Evolutionary conservation across 2,797 vertebrate genomes (phyloP), one percentile per base, ranked within the genome.

Genomic region (Oreochromis grahami): DNA sequence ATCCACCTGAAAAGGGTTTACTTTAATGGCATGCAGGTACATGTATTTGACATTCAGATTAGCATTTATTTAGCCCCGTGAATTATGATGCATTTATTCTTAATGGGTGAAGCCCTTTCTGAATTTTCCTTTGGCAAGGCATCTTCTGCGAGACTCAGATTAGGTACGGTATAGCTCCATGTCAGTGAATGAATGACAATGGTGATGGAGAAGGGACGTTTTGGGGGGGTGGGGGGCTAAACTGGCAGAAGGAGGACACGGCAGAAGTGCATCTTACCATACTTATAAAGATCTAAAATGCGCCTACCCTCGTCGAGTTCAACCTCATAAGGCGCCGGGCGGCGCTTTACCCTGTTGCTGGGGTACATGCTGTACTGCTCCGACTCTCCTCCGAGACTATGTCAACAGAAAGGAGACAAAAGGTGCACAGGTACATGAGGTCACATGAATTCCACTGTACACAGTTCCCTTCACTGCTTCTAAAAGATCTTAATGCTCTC

Each of bases 301-400:
- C 82, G 87, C 96, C 93, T 96, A 98, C 98, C 98, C 79, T 98
- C 98, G 55, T 97, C 97, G 92, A 98, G 97, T 93, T 99, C 98
- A 96, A 98, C 96, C 95, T 99, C 98, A 89, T 99, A 99, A 13
- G 98, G 98, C 77, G 97, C 97, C 24, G 97, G 96, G 92, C 98
- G 97, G 94, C 98, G 96, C 96, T 99, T 99, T 95, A 98, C 97
- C 92, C 98, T 96, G 93, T 97, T 97, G 95, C 96, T 97, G 91
- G 96, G 94, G 90, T 98, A 98, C 97, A 98, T 97, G 84, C 97
- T 97, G 94, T 97, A 99, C 88, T 97, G 96, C 92, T 98, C 98
- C n/a, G 97, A 96, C 87, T 98, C 98, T 79, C 97, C 97, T 92
- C 97, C 97, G 89, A 97, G 98, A 78, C 97, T 98, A 72, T 24